Percentiles rank a stretch among this genome's conserved stretches.
These are phyloP conservation scores for Rotaria socialis DNA, from an alignment of 2,888 invertebrate species.

Conservation along the genomic window DNA sequence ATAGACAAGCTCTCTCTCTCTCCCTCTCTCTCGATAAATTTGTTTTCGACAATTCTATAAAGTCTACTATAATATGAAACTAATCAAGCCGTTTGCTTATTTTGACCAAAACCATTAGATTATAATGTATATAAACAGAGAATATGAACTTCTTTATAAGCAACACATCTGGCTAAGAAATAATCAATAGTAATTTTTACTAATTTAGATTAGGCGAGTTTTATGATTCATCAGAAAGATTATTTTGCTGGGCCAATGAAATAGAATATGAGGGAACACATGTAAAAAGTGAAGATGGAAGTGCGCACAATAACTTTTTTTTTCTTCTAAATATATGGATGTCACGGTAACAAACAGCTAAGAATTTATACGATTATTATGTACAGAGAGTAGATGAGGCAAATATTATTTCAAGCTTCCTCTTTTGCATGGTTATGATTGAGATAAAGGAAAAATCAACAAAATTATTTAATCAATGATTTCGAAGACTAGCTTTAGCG, in stretches of 20 bases:
- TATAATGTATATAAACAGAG: not conserved
- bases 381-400: no score
- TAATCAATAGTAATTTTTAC: not conserved
- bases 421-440: no score
- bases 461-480: no score
- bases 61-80: not conserved
- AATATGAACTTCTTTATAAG: not conserved
- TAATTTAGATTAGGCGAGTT: not conserved
- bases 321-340: not conserved
- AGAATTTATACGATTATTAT: no score
- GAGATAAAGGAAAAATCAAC: no score
- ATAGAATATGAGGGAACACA: not conserved
- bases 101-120: not conserved
- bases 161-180: not conserved
- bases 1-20: not conserved
- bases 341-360: not conserved
- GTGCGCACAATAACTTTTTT: not conserved
- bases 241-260: not conserved
- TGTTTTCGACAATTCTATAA: not conserved
- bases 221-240: not conserved
- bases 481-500: no score
- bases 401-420: no score
- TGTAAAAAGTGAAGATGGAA: not conserved
- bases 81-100: not conserved
- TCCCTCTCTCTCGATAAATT: not conserved